Conservation (phyloP, 2,113 vertebrate species). For the Phoxinus phoxinus region DNA sequence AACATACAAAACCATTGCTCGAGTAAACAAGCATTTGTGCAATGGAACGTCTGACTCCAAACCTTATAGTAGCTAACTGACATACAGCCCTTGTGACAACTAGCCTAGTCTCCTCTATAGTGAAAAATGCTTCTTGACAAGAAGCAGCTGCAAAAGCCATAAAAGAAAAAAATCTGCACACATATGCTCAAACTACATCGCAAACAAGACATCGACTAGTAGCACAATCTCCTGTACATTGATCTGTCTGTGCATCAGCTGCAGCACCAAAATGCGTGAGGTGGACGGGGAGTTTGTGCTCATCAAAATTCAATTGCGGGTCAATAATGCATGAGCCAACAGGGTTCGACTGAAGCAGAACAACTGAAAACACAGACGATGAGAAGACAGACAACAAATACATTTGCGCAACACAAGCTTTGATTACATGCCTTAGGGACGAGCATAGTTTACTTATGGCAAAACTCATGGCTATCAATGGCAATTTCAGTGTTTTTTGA, state of each 20-base stretch:
- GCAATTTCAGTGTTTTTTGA: conserved; percentile 17
- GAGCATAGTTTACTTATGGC: neutral
- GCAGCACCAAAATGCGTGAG: conserved; percentile 22
- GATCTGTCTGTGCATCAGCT: conserved; percentile 14
- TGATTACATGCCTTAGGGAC: neutral
- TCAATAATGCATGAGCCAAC: conserved; percentile 59
- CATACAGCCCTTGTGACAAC: neutral
- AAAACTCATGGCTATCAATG: neutral
- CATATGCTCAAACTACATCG: neutral
- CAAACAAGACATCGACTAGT: conserved; percentile 5
- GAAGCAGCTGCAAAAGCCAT: conserved; percentile 5
- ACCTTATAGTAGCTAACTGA: neutral
- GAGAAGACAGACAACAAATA: conserved; percentile 31
- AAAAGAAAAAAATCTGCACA: neutral
- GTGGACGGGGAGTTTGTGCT: conserved; percentile 31
- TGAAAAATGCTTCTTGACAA: conserved; percentile 3
- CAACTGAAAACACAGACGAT: conserved; percentile 29
- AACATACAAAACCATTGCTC: neutral
- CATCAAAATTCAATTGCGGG: conserved; percentile 58
- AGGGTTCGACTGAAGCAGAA: conserved; percentile 34
- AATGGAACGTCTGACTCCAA: neutral
- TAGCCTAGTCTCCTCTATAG: neutral
- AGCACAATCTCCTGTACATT: conserved; percentile 24
- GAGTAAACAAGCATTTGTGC: neutral
- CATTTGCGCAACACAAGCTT: neutral